phyloP scores from a whole-genome alignment of 1,140 invertebrate species.

The Heliconius eleuchia region DNA sequence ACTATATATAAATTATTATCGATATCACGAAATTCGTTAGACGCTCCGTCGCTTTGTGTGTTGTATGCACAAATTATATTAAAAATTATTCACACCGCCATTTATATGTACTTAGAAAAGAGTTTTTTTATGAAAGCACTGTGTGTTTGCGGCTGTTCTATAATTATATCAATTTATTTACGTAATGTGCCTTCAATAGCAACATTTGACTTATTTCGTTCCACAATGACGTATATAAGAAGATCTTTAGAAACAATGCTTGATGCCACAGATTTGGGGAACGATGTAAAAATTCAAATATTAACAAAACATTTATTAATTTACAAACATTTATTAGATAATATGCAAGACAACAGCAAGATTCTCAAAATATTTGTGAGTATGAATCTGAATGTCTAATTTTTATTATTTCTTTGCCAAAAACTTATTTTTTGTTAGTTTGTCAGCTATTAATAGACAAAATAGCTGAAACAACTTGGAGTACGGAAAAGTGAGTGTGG shows the following conservation, averaged over 20 bases:
- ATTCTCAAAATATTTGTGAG: neutral
- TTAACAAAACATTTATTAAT: neutral
- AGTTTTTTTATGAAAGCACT: neutral
- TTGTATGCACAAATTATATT: neutral
- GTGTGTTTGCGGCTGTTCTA: neutral
- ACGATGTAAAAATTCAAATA: neutral
- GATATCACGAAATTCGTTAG: neutral
- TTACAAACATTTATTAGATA: slow-evolving; percentile 7
- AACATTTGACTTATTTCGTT: slow-evolving; percentile 1
- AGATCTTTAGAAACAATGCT: neutral
- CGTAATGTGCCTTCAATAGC: neutral
- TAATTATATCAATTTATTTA: neutral
- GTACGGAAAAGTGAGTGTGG: no score
- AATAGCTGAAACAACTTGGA: neutral
- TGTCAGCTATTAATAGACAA: neutral
- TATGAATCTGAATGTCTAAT: no score
- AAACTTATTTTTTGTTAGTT: no score
- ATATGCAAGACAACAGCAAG: neutral
- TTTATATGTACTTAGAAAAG: neutral
- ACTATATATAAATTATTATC: neutral
- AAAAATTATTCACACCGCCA: neutral
- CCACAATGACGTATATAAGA: neutral
- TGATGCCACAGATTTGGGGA: neutral
- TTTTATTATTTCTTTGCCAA: no score
- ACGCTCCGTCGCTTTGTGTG: neutral